These are phyloP conservation scores for Anguilla marmorata DNA, from an alignment of 2,797 vertebrate species.

Conservation along the genomic window DNA sequence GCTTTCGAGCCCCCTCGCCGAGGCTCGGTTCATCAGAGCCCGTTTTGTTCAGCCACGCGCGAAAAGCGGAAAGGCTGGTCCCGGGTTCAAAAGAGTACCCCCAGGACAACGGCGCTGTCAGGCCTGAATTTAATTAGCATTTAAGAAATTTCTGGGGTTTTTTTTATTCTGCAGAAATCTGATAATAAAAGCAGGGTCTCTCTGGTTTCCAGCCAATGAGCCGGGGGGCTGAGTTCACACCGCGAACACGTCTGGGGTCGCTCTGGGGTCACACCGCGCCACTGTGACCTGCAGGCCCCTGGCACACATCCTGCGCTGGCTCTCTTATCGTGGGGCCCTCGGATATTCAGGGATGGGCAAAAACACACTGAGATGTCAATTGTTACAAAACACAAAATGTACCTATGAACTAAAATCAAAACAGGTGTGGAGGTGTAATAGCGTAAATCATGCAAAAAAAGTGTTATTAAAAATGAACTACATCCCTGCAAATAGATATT, in stretches of 20 bases:
- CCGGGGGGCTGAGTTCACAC: neutral
- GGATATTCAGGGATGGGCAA: too few species aligned
- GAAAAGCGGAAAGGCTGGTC: neutral
- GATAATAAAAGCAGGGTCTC: neutral
- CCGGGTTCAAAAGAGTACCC: neutral
- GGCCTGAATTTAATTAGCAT: conserved; percentile 1
- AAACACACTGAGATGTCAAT: neutral
- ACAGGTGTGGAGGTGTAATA: neutral
- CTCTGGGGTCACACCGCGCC: neutral
- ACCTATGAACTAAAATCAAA: too few species aligned
- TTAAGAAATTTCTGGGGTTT: neutral
- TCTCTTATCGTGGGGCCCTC: neutral
- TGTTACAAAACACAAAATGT: too few species aligned
- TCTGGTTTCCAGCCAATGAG: neutral
- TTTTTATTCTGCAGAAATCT: neutral
- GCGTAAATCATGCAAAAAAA: neutral
- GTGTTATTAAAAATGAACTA: too few species aligned
- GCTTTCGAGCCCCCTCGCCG: neutral
- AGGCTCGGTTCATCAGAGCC: neutral
- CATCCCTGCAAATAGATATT: too few species aligned
- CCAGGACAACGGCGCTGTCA: neutral
- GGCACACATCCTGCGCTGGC: neutral
- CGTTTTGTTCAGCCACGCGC: neutral
- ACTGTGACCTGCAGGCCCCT: neutral
- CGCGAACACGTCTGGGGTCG: neutral